Evolutionary conservation across 1,140 invertebrate species (phyloP).

Genomic region (Drosophila rhopaloa): DNA sequence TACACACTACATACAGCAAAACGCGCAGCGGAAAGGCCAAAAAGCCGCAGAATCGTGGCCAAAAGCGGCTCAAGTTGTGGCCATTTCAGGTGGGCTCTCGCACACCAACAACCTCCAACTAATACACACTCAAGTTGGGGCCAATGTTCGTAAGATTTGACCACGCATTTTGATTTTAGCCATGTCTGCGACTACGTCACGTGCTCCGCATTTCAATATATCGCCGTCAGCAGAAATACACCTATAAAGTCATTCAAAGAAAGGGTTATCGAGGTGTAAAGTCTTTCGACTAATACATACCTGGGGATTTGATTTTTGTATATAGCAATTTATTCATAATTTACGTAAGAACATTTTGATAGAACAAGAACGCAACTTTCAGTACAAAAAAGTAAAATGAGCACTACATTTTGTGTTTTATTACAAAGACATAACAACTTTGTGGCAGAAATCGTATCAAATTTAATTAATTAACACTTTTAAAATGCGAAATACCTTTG

Average conservation of each 20-base stretch:
- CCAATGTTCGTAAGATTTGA: conserved; percentile 48
- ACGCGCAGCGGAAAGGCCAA: conserved; percentile 73
- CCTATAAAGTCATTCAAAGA: conserved; percentile 5
- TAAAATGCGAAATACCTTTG: neutral
- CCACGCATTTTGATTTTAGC: conserved; percentile 36
- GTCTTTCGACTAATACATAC: neutral
- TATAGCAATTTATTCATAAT: no score
- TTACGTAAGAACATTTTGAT: no score
- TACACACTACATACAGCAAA: conserved; percentile 22
- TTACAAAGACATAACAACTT: no score
- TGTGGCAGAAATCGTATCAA: no score
- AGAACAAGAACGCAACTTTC: no score
- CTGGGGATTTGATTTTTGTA: neutral
- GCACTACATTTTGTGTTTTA: no score
- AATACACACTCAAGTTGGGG: conserved; percentile 12
- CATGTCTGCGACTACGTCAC: conserved; percentile 53
- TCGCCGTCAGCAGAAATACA: conserved; percentile 1
- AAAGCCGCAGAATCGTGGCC: conserved; percentile 65
- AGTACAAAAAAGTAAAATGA: no score
- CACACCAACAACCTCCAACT: conserved; percentile 3
- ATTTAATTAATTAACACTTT: no score
- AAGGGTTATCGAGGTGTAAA: neutral
- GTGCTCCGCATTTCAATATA: conserved; percentile 67
- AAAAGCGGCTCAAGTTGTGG: conserved; percentile 70
- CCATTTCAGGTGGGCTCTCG: conserved; percentile 61